Conservation (phyloP, 2,888 invertebrate genomes). For the Pharmacophagus antenor region DNA sequence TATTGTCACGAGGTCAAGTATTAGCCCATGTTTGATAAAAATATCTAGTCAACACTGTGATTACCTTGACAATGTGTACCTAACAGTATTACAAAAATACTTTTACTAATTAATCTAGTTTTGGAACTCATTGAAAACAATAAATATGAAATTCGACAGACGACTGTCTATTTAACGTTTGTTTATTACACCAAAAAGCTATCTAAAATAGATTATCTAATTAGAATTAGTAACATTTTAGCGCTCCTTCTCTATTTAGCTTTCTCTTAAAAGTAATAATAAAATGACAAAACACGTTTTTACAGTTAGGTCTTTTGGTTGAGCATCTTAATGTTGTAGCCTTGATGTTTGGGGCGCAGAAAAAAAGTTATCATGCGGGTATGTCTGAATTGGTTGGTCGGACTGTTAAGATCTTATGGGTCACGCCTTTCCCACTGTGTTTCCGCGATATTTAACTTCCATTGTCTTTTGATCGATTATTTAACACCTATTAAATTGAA, state of each 20-base stretch:
- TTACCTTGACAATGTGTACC: not conserved
- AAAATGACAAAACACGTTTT: slow-evolving; percentile 57
- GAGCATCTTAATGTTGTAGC: slow-evolving; percentile 54
- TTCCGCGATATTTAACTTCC: slow-evolving; percentile 34
- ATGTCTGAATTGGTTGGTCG: slow-evolving; percentile 41
- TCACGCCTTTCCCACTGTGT: slow-evolving; percentile 42
- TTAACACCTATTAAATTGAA: too few relatives aligned
- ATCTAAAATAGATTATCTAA: not conserved
- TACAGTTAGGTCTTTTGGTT: slow-evolving; percentile 60
- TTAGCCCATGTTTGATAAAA: not conserved
- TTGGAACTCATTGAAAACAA: not conserved
- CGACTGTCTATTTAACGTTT: too few relatives aligned
- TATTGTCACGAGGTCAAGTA: too few relatives aligned
- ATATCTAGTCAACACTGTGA: not conserved
- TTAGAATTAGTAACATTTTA: slow-evolving; percentile 35
- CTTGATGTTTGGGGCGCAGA: slow-evolving; percentile 56
- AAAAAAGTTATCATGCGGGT: slow-evolving; percentile 40
- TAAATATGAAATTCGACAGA: too few relatives aligned
- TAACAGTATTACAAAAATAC: not conserved
- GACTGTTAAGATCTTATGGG: slow-evolving; percentile 33
- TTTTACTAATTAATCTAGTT: not conserved
- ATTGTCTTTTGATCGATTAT: slow-evolving; percentile 36
- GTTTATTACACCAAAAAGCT: too few relatives aligned
- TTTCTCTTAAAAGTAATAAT: slow-evolving; percentile 47
- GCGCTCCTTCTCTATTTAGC: slow-evolving; percentile 44